These are phyloP conservation scores for Loxodonta africana DNA, from an alignment of 2,113 vertebrate genomes.

Conservation along the genomic window DNA sequence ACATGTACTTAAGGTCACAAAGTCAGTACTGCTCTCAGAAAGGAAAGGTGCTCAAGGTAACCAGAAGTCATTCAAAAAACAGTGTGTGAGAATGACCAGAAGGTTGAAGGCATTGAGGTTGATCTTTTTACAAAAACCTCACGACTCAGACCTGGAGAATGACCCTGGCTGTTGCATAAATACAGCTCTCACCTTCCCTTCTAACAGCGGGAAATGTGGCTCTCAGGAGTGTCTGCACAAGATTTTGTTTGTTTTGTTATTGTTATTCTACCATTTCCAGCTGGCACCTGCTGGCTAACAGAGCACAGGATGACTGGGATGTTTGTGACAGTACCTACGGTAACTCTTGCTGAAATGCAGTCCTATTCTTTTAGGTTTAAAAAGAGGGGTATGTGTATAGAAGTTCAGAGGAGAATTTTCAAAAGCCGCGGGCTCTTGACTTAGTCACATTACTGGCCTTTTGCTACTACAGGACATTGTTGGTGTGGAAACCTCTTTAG, in stretches of 20 bases:
- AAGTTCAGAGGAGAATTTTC: neutral
- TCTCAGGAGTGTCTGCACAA: neutral
- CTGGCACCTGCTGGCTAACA: conserved; percentile 3
- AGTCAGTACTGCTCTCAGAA: neutral
- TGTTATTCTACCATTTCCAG: neutral
- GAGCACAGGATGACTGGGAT: neutral
- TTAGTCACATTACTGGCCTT: neutral
- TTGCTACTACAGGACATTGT: neutral
- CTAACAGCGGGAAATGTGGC: neutral
- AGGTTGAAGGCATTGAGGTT: neutral
- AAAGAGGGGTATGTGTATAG: neutral
- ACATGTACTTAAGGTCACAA: too few relatives aligned
- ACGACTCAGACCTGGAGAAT: neutral
- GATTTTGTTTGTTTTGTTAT: neutral
- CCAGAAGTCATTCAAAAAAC: neutral
- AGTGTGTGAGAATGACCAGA: neutral
- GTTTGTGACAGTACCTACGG: neutral
- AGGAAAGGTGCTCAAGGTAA: neutral
- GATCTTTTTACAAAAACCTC: neutral
- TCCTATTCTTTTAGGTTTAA: neutral
- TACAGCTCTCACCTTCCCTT: neutral
- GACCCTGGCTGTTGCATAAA: neutral
- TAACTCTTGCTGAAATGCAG: neutral
- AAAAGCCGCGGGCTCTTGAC: neutral
- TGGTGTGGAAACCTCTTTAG: neutral